Evolutionary conservation across 2,888 invertebrate species (phyloP), one percentile per base, ranked within the genome.

Genomic region (Drosophila testacea): DNA sequence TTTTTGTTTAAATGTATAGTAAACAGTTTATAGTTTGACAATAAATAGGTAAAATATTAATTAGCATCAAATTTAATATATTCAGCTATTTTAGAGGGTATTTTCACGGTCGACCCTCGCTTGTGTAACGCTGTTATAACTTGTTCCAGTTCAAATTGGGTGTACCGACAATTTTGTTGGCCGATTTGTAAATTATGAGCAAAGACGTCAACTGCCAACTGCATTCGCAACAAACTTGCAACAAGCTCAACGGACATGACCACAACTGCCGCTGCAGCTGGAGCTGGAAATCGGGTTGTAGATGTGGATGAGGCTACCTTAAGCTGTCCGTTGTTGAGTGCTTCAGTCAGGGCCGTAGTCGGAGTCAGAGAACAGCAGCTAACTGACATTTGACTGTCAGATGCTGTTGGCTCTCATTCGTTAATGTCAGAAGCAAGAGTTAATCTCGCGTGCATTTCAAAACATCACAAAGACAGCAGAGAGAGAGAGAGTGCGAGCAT

Each of bases 331-430:
- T 28, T 38, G 69, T 34, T 61, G 52, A 59, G 46, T 42, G 52
- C 44, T 61, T 9, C 41, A 69, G 56, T 41, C 48, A 51, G 22
- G 44, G 62, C 39, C n/a, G 6, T 16, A 34, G 44, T 11, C 28
- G 28, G 27, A 52, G 61, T 28, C 22, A 50, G 73, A 73, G 77
- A 73, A 71, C 83, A 84, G 85, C 89, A 87, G 83, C 88, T 69
- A 88, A 82, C 90, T 89, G 85, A 89, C 85, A 89, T 89, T 89
- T 89, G 85, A 89, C 88, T 86, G 85, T 89, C 85, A 86, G 89
- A 70, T 88, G 89, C 86, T 85, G 86, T 85, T 85, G 85, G 85
- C 85, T 85, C 85, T 86, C 85, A 89, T 86, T 86, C 85, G 85
- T 86, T 86, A 89, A 86, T 86, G 85, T 86, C 85, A 85, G 84